These are phyloP conservation scores for Carettochelys insculpta DNA, from an alignment of 2,113 vertebrate species.

Conservation along the genomic window DNA sequence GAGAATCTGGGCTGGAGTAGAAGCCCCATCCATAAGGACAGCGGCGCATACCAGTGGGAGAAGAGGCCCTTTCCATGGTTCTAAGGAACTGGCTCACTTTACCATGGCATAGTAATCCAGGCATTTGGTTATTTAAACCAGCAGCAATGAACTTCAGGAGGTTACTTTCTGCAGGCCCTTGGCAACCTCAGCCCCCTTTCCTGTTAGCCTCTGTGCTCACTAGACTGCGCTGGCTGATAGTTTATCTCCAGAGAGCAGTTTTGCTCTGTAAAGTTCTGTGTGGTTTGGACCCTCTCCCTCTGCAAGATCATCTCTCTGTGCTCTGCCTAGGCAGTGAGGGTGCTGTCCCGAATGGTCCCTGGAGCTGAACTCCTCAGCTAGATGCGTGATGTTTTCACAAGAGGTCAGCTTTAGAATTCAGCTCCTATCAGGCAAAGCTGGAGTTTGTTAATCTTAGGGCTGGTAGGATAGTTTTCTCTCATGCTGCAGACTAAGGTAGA, in stretches of 20 bases:
- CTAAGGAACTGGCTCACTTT: background rate
- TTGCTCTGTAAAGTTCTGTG: background rate
- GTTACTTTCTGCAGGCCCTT: background rate
- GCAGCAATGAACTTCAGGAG: background rate
- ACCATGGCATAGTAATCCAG: background rate
- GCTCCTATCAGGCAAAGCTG: background rate
- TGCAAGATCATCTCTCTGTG: background rate
- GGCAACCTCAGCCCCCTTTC: accelerated
- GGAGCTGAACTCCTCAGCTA: background rate
- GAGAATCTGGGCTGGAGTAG: background rate
- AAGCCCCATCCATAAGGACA: background rate
- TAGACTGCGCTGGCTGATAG: background rate
- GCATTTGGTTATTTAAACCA: background rate
- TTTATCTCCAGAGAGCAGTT: background rate
- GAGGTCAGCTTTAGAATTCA: background rate
- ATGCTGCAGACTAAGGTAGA: background rate
- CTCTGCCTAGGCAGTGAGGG: accelerated
- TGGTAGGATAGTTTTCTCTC: background rate
- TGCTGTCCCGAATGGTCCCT: background rate
- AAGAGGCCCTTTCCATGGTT: background rate
- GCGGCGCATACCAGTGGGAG: background rate
- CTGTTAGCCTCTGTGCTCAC: background rate
- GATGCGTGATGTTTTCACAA: background rate
- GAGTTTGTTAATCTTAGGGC: background rate
- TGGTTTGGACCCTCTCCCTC: background rate